A percentile compares a stretch with the other conserved stretches of the same genome.
phyloP scores from a whole-genome alignment of 2,113 vertebrate genomes.

The Thermophis baileyi region DNA sequence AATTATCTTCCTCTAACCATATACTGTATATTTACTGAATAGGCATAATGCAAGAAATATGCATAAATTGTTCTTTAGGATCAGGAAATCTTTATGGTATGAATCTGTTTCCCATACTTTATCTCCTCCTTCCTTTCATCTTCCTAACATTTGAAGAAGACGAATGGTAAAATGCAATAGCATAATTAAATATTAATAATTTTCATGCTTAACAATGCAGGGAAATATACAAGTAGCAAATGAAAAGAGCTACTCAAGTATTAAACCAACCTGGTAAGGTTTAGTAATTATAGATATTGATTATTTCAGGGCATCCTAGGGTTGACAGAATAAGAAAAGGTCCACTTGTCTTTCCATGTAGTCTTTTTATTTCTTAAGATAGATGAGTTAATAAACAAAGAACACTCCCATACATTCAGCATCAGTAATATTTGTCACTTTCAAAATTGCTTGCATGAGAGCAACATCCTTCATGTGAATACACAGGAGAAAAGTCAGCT shows the following conservation, averaged over 20 bases:
- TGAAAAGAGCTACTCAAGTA: constrained; percentile 47
- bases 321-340: constrained; percentile 65
- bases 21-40: not conserved
- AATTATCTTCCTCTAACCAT: not conserved
- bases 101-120: not conserved
- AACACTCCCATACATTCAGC: constrained; percentile 74
- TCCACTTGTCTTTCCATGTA: constrained; percentile 51
- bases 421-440: constrained; percentile 77
- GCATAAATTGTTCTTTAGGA: not conserved
- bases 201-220: constrained; percentile 24
- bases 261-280: constrained; percentile 63
- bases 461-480: constrained; percentile 71
- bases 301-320: constrained; percentile 65
- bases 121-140: not conserved
- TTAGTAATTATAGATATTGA: constrained; percentile 68
- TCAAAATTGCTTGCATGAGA: constrained; percentile 69
- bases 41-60: not conserved
- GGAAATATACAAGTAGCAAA: not conserved
- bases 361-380: constrained; percentile 73
- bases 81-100: not conserved
- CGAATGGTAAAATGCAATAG: constrained; percentile 25
- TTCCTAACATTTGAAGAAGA: constrained; percentile 21
- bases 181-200: constrained; percentile 50
- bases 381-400: constrained; percentile 77
- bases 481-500: constrained; percentile 55